Evolutionary conservation across 2,797 vertebrate genomes (phyloP).

Genomic region (Leptatherina wallacei): DNA sequence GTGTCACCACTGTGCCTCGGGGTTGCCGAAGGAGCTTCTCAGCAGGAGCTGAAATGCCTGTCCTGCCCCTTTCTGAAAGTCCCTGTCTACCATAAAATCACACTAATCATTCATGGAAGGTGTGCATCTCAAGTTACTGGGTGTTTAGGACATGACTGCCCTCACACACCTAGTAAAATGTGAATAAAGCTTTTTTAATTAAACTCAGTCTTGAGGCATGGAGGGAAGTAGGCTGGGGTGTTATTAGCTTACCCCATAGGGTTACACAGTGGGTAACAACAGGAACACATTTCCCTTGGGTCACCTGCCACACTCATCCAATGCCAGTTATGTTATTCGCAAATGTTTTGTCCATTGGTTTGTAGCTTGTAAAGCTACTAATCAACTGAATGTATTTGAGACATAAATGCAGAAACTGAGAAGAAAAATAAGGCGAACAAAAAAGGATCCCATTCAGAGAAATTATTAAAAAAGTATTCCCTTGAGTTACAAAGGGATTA

Average conservation of each 20-base stretch:
- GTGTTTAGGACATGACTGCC: conserved; percentile 36
- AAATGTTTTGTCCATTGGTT: no score
- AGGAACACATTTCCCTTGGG: conserved; percentile 60
- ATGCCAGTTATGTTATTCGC: no score
- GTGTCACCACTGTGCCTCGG: conserved; percentile 3
- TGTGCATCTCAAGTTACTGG: conserved; percentile 62
- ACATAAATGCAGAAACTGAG: no score
- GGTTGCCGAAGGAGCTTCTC: conserved; percentile 52
- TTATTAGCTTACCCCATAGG: conserved; percentile 55
- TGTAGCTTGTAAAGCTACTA: no score
- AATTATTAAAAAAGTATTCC: no score
- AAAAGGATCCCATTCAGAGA: no score
- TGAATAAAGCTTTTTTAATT: conserved; percentile 59
- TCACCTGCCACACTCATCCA: background rate
- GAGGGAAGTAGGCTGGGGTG: conserved; percentile 21
- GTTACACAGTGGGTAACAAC: conserved; percentile 50
- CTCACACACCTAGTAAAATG: conserved; percentile 49
- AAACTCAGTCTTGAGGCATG: conserved; percentile 28
- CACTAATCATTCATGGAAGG: conserved; percentile 38
- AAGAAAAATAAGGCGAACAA: no score
- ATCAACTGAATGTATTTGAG: no score
- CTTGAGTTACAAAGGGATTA: no score
- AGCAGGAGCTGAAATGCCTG: conserved; percentile 59
- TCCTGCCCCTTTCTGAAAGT: conserved; percentile 38
- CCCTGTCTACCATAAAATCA: conserved; percentile 61